Conservation (phyloP, 2,888 invertebrate genomes). For the Xanthostigma xanthostigma region DNA sequence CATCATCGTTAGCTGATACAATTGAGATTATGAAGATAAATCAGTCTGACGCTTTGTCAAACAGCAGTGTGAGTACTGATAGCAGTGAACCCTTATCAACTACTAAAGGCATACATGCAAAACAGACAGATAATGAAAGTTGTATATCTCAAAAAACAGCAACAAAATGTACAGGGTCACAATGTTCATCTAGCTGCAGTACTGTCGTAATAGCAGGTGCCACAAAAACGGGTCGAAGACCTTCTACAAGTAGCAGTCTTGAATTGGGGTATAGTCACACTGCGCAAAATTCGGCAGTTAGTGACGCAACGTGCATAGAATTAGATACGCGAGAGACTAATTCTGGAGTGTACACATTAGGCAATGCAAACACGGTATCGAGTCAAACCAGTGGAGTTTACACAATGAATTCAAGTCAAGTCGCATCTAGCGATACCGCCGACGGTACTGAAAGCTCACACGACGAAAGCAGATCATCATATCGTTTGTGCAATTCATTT, state of each 20-base stretch:
- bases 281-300: constrained; percentile 68
- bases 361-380: constrained; percentile 40
- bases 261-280: constrained; percentile 77
- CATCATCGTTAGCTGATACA: constrained; percentile 9
- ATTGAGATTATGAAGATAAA: constrained; percentile 9
- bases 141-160: constrained; percentile 33
- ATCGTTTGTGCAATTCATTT: no score
- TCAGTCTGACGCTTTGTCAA: constrained; percentile 8
- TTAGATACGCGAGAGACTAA: constrained; percentile 39
- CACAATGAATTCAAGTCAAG: constrained; percentile 56
- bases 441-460: constrained; percentile 23
- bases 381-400: constrained; percentile 79
- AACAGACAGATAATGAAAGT: constrained; percentile 37
- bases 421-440: constrained; percentile 21
- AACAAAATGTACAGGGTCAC: constrained; percentile 57
- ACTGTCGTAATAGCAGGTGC: constrained; percentile 60
- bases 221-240: constrained; percentile 35
- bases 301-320: constrained; percentile 55
- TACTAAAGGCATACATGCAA: constrained; percentile 23
- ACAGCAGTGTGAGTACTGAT: constrained; percentile 7
- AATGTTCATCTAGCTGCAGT: constrained; percentile 76
- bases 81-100: constrained; percentile 12
- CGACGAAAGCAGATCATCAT: constrained; percentile 29
- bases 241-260: constrained; percentile 66
- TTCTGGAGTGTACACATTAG: constrained; percentile 41